These are phyloP conservation scores for Callopanchax toddi DNA, from an alignment of 2,113 vertebrate genomes.

Conservation along the genomic window DNA sequence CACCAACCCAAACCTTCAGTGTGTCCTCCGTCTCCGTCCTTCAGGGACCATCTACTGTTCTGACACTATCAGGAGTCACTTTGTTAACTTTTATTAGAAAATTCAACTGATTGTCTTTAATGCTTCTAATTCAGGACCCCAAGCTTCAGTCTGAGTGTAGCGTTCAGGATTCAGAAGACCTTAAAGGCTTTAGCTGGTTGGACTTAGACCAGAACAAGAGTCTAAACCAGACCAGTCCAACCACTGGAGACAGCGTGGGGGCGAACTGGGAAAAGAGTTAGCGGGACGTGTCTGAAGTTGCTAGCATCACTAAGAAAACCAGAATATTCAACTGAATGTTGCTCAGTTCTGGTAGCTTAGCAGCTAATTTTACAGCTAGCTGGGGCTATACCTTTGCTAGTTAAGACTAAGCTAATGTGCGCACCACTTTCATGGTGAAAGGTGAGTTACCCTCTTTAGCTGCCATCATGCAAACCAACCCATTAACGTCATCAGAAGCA, in stretches of 20 bases:
- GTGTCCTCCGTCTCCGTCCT: background rate
- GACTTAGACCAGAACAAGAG: background rate
- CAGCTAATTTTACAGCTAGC: background rate
- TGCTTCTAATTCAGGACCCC: background rate
- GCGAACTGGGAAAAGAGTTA: too few relatives aligned
- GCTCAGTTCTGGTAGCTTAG: too few relatives aligned
- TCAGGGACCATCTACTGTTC: too few relatives aligned
- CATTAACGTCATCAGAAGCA: background rate
- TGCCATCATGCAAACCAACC: background rate
- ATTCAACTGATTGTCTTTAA: conserved; percentile 59
- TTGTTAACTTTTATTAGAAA: background rate
- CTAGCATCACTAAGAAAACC: too few relatives aligned
- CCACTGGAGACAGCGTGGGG: too few relatives aligned
- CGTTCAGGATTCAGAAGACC: too few relatives aligned
- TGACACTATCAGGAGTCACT: too few relatives aligned
- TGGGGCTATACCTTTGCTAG: conserved; percentile 1
- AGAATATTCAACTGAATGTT: too few relatives aligned
- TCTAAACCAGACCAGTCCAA: background rate
- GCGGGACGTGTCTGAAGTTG: too few relatives aligned
- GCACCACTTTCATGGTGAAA: background rate
- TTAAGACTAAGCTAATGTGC: background rate
- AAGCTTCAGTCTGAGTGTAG: too few relatives aligned
- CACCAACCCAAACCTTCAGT: conserved; percentile 5
- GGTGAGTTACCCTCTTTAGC: conserved; percentile 5
- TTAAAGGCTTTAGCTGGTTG: conserved; percentile 3